Evolutionary conservation across 2,797 vertebrate species (phyloP).

Genomic region (Chaenodraco wilsoni): DNA sequence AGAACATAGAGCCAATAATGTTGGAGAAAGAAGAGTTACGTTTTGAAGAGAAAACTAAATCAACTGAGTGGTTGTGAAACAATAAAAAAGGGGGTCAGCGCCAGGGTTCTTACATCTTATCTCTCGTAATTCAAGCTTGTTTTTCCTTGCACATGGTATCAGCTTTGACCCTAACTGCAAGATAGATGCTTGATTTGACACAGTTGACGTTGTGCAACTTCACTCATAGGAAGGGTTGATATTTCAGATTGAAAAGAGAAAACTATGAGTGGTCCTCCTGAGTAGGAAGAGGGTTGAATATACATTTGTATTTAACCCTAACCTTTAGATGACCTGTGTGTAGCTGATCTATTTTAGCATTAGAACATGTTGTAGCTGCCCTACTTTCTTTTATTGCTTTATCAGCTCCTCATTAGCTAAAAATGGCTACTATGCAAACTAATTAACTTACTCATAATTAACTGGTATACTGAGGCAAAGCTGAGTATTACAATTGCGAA

Average conservation of each 20-base stretch:
- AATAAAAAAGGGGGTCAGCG: slow-evolving; percentile 18
- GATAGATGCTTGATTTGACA: slow-evolving; percentile 15
- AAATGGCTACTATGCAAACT: slow-evolving; percentile 38
- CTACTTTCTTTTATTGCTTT: slow-evolving; percentile 26
- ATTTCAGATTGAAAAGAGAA: slow-evolving; percentile 9
- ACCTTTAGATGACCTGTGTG: slow-evolving; percentile 41
- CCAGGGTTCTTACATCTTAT: slow-evolving; percentile 7
- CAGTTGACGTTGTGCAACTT: slow-evolving; percentile 3
- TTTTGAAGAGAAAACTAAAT: slow-evolving; percentile 47
- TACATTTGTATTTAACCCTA: slow-evolving; percentile 28
- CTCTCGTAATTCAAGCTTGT: slow-evolving; percentile 18
- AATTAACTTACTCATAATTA: slow-evolving; percentile 62
- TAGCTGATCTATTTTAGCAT: slow-evolving; percentile 19
- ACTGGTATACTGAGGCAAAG: slow-evolving; percentile 32
- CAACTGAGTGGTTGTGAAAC: slow-evolving; percentile 29
- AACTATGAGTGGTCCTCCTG: slow-evolving; percentile 18
- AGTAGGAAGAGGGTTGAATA: slow-evolving; percentile 39
- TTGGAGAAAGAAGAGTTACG: slow-evolving; percentile 30
- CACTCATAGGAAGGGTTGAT: slow-evolving; percentile 19
- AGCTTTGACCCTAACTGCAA: slow-evolving; percentile 25
- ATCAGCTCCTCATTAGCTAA: slow-evolving; percentile 45
- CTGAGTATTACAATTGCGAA: slow-evolving; percentile 36
- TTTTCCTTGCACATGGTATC: slow-evolving; percentile 14
- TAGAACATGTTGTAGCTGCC: slow-evolving; percentile 19
- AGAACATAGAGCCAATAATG: slow-evolving; percentile 27